Evolutionary conservation across 2,888 invertebrate species (phyloP).

Genomic region (Drosophila kanekoi): DNA sequence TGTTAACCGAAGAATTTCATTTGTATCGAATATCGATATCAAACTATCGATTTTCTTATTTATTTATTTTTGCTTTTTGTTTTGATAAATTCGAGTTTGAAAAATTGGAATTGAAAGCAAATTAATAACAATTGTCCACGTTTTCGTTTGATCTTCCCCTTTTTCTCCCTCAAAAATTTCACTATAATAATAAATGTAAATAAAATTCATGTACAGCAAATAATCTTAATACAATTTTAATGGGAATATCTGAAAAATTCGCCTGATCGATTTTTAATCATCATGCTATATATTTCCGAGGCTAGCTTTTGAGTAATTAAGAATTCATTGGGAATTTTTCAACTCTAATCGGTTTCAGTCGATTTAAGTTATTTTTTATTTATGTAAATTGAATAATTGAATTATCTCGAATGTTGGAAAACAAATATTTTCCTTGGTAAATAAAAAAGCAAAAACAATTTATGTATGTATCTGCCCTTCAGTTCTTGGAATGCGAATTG

Average conservation of each 20-base stretch:
- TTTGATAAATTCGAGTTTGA: too few relatives aligned
- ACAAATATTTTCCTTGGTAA: neutral
- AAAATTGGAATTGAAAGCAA: too few relatives aligned
- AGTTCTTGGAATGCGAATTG: neutral
- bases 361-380: conserved; percentile 4
- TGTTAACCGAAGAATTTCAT: too few relatives aligned
- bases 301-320: neutral
- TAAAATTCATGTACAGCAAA: neutral
- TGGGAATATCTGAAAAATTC: too few relatives aligned
- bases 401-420: conserved; percentile 3
- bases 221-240: neutral
- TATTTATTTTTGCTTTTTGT: too few relatives aligned
- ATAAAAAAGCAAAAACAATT: neutral
- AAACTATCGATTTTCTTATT: too few relatives aligned
- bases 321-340: neutral
- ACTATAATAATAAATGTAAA: neutral
- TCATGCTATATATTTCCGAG: neutral
- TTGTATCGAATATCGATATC: too few relatives aligned
- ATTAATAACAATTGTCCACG: too few relatives aligned
- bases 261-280: neutral
- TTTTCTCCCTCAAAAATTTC: neutral
- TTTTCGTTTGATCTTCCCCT: too few relatives aligned
- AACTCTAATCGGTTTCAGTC: neutral
- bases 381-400: conserved; percentile 31
- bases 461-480: too few relatives aligned